Evolutionary conservation across 92 coral and sea anemone species (phyloP).

Genomic region (Phenganax marumi): DNA sequence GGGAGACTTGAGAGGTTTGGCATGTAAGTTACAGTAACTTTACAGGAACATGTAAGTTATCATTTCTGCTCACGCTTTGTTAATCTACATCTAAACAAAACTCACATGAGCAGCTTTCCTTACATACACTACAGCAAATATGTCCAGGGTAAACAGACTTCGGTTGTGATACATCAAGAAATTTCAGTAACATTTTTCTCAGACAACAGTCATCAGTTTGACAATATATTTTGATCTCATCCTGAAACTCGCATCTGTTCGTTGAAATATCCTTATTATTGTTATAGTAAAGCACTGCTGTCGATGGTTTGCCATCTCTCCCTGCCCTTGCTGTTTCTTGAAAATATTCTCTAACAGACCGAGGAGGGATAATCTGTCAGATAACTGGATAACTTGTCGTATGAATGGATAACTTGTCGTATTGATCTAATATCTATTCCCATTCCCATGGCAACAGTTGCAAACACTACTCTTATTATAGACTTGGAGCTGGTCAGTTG

Average conservation of each 20-base stretch:
- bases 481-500: background rate
- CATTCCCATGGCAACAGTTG: background rate
- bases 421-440: slow-evolving; percentile 4
- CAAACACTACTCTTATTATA: too few species aligned
- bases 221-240: slow-evolving; percentile 4
- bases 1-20: too few species aligned
- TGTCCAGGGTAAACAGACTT: slow-evolving; percentile 1
- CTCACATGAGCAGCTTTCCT: too few species aligned
- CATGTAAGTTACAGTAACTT: too few species aligned
- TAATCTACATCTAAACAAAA: too few species aligned
- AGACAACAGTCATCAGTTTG: slow-evolving; percentile 6
- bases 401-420: slow-evolving; percentile 25
- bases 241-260: background rate
- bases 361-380: slow-evolving; percentile 26
- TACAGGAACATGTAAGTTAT: too few species aligned
- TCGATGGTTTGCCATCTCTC: background rate
- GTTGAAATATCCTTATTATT: slow-evolving; percentile 9
- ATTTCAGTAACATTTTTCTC: slow-evolving; percentile 16
- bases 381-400: too few species aligned
- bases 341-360: background rate
- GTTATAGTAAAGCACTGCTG: background rate
- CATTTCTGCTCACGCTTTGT: too few species aligned
- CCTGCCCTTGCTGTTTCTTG: background rate
- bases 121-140: too few species aligned
- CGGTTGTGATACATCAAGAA: too few species aligned